Base-by-base conservation (phyloP, 2,113 vertebrate genomes). In the Carollia perspicillata region DNA sequence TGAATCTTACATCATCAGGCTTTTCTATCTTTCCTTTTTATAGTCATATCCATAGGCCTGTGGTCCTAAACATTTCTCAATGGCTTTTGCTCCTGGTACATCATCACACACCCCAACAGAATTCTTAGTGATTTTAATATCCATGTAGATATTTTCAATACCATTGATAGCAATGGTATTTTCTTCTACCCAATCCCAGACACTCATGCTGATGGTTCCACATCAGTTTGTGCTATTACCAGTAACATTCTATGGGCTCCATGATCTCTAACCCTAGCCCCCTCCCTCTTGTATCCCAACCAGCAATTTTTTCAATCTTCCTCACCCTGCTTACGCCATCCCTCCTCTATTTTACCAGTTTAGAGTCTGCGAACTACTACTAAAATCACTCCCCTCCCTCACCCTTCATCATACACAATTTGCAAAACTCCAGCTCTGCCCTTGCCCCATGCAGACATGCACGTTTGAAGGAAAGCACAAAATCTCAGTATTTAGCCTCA, bases 211-310 rank as follows among this genome's bases (percentile, higher is more conserved):
- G 51, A 30, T 2, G 9, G 3, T 55, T 30, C 42, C 12, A 26
- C 4, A 17, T 7, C 12, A 51, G 13, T 40, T 40, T 47, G 4
- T 47, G 40, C 33, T 33, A 37, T 51, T 60, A 68, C 14, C 35
- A 55, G 2, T 28, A 74, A 58, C 8, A 35, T 0, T 17, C 0
- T 8, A 65, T 26, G 0, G 3, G 8, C 35, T 58, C 28, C 28
- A 10, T 8, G 33, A 42, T 28, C 37, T 85, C 40, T 74, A 35
- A 17, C 33, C 6, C 26, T 51, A 44, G 2, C 5, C 17, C 33
- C 22, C 1, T 22, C 8, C 7, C 2, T 55, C 40, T 28, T 17
- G 0, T 20, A 14, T 2, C 11, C 5, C 18, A 17, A 2, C 5
- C 23, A 53, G 11, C n/a, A 65, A 51, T 23, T 33, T 90, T 66